Conservation (phyloP, 2,113 vertebrate genomes). For the Hippocampus mohnikei region DNA sequence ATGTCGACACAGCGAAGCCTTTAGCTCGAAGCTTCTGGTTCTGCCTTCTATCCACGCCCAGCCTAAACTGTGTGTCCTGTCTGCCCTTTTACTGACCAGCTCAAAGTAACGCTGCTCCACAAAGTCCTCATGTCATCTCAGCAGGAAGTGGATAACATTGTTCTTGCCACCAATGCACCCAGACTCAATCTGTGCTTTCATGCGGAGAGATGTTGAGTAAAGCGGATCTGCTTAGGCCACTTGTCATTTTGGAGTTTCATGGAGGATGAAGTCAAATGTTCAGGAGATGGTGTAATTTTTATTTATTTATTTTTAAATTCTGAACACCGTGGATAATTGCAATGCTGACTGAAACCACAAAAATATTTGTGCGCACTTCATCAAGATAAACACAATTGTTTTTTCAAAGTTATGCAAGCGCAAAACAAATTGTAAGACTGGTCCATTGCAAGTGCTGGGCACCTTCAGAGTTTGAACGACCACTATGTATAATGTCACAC, state of each 20-base stretch:
- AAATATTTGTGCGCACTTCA: too few relatives aligned
- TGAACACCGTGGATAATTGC: background rate
- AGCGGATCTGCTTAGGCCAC: background rate
- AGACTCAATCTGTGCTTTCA: background rate
- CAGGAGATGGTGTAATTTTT: background rate
- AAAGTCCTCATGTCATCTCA: slow-evolving; percentile 34
- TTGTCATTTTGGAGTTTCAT: background rate
- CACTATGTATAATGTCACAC: too few relatives aligned
- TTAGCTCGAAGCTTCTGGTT: slow-evolving; percentile 39
- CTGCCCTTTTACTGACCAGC: slow-evolving; percentile 21
- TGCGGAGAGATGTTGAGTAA: background rate
- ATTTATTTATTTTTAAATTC: background rate
- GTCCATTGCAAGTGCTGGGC: too few relatives aligned
- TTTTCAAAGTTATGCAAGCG: too few relatives aligned
- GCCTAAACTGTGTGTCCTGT: slow-evolving; percentile 18
- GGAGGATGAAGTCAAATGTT: background rate
- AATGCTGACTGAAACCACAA: too few relatives aligned
- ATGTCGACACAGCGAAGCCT: slow-evolving; percentile 50
- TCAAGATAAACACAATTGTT: too few relatives aligned
- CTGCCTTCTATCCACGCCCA: slow-evolving; percentile 31
- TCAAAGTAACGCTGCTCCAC: slow-evolving; percentile 20
- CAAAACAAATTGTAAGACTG: too few relatives aligned
- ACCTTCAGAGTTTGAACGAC: too few relatives aligned
- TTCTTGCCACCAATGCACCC: slow-evolving; percentile 4
- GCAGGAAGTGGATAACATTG: slow-evolving; percentile 22